Evolutionary conservation across 2,888 invertebrate species (phyloP).

Genomic region (Cosmopolites sordidus): DNA sequence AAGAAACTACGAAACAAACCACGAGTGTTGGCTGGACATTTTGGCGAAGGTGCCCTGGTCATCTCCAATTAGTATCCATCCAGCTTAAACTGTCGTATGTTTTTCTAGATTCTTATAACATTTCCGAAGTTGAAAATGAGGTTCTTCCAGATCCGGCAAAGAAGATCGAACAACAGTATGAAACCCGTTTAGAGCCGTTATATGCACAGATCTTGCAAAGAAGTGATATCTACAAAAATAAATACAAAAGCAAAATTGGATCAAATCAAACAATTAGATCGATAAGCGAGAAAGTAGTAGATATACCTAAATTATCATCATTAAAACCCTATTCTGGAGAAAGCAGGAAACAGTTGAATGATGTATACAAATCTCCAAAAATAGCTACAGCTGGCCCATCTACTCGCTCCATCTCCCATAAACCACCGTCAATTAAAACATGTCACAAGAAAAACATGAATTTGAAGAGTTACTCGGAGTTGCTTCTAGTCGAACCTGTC

Average conservation of each 20-base stretch:
- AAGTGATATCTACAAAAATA: background rate
- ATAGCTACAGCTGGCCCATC: background rate
- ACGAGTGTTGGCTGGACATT: background rate
- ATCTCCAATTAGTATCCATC: background rate
- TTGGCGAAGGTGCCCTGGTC: background rate
- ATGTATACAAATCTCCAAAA: background rate
- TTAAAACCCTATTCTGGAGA: background rate
- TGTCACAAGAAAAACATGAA: constrained; percentile 17
- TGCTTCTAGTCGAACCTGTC: constrained; percentile 10
- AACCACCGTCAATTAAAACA: constrained; percentile 2
- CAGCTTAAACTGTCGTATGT: too few relatives aligned
- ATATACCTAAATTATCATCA: background rate
- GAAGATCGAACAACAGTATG: background rate
- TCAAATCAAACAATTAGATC: constrained; percentile 1
- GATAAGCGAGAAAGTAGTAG: background rate
- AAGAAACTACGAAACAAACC: constrained; percentile 22
- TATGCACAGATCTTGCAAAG: constrained; percentile 14
- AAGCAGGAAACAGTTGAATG: background rate
- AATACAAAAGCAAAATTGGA: background rate
- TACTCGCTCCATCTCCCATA: constrained; percentile 5
- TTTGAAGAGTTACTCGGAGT: constrained; percentile 14
- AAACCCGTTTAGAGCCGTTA: constrained; percentile 1
- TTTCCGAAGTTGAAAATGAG: background rate
- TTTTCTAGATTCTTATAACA: too few relatives aligned
- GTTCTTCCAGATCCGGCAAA: constrained; percentile 1